These are phyloP conservation scores for Trachelus stipa DNA, from an alignment of 2,888 invertebrate genomes.

Conservation along the genomic window DNA sequence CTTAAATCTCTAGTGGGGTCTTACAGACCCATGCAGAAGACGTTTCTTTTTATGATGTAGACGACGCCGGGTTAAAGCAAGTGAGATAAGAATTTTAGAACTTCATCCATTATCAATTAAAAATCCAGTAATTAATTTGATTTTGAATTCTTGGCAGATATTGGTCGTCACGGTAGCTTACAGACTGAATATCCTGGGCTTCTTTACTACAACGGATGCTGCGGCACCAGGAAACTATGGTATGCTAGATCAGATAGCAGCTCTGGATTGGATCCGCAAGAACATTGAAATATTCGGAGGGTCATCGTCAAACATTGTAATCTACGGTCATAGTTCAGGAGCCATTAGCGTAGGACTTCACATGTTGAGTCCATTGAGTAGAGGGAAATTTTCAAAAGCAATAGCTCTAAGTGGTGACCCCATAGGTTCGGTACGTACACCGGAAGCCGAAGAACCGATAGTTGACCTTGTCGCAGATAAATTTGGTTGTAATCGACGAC, in stretches of 20 bases:
- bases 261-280: conserved; percentile 81
- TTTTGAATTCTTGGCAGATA: conserved; percentile 66
- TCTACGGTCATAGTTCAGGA: conserved; percentile 85
- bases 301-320: conserved; percentile 78
- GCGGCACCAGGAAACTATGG: conserved; percentile 85
- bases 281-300: conserved; percentile 83
- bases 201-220: conserved; percentile 82
- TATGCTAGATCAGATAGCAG: conserved; percentile 84
- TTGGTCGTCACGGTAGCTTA: conserved; percentile 84
- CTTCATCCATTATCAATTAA: not conserved
- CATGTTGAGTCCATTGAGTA: conserved; percentile 69
- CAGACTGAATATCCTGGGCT: conserved; percentile 85
- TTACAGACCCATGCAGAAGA: too few relatives aligned
- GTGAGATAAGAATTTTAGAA: not conserved
- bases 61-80: not conserved
- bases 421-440: conserved; percentile 74
- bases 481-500: conserved; percentile 78
- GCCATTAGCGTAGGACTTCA: conserved; percentile 84
- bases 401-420: conserved; percentile 87
- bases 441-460: conserved; percentile 72
- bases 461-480: conserved; percentile 75
- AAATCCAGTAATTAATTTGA: not conserved
- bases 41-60: too few relatives aligned
- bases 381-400: conserved; percentile 77
- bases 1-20: too few relatives aligned